Conservation (phyloP, 2,797 vertebrate species). For the Hyperoplus lanceolatus region DNA sequence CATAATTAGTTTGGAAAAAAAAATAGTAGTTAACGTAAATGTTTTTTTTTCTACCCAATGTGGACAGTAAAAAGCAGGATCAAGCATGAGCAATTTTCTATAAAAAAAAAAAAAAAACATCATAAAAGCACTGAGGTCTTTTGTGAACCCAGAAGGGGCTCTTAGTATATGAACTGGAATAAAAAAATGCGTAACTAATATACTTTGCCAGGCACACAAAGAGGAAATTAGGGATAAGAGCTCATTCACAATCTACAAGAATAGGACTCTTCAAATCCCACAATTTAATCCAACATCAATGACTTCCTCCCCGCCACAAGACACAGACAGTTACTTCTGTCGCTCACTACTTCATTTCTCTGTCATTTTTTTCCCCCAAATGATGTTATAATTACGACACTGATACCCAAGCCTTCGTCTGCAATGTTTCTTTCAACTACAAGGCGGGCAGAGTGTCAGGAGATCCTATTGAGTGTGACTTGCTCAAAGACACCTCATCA, state of each 20-base stretch:
- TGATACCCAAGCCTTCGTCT: neutral
- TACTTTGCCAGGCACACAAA: neutral
- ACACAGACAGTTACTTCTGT: neutral
- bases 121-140: neutral
- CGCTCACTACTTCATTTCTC: neutral
- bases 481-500: constrained; percentile 2
- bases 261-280: neutral
- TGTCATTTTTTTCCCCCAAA: neutral
- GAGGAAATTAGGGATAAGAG: neutral
- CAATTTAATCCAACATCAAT: neutral
- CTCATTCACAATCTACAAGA: neutral
- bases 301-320: neutral
- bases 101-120: no score
- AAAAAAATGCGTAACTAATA: neutral
- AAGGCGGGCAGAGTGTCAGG: neutral
- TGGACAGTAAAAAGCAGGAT: neutral
- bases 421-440: neutral
- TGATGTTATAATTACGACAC: neutral
- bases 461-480: neutral
- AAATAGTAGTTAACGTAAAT: neutral
- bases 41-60: neutral
- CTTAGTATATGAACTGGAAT: neutral
- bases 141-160: neutral
- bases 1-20: no score
- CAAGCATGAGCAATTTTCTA: neutral